Percentiles rank a stretch among this genome's conserved stretches.
Evolutionary conservation across 2,888 invertebrate genomes (phyloP).

Genomic region (Lapara coniferarum): DNA sequence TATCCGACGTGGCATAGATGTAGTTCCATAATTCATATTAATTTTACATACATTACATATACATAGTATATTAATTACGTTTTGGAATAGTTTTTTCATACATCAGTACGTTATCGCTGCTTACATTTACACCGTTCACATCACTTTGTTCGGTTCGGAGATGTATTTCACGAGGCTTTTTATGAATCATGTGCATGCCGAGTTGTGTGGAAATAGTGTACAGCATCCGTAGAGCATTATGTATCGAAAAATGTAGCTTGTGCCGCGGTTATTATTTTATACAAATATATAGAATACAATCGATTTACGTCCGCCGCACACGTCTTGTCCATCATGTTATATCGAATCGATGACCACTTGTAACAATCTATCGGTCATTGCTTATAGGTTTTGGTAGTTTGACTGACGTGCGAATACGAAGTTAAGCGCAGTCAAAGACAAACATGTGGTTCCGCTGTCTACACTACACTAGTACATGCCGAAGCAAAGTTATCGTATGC

Average conservation of each 20-base stretch:
- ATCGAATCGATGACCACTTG: not conserved
- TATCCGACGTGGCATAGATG: not conserved
- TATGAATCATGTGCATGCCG: not conserved
- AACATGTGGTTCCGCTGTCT: constrained; percentile 8
- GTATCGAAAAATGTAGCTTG: not conserved
- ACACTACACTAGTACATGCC: not conserved
- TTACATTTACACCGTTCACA: constrained; percentile 17
- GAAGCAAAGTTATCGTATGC: constrained; percentile 18
- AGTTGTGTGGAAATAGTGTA: constrained; percentile 2
- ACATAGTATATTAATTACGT: no score
- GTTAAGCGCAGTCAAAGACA: not conserved
- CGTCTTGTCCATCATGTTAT: not conserved
- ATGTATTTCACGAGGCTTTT: constrained; percentile 10
- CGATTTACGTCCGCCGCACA: not conserved
- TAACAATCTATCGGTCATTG: not conserved
- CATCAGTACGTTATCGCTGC: not conserved
- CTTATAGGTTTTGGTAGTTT: not conserved
- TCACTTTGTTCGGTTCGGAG: constrained; percentile 10
- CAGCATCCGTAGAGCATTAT: not conserved
- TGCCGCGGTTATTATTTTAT: constrained; percentile 7
- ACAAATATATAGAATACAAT: not conserved
- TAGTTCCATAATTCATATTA: constrained; percentile 7
- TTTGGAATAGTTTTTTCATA: not conserved
- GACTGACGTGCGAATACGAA: not conserved
- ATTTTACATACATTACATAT: not conserved